Evolutionary conservation across 2,888 invertebrate genomes (phyloP).

Genomic region (Pardosa pseudoannulata): DNA sequence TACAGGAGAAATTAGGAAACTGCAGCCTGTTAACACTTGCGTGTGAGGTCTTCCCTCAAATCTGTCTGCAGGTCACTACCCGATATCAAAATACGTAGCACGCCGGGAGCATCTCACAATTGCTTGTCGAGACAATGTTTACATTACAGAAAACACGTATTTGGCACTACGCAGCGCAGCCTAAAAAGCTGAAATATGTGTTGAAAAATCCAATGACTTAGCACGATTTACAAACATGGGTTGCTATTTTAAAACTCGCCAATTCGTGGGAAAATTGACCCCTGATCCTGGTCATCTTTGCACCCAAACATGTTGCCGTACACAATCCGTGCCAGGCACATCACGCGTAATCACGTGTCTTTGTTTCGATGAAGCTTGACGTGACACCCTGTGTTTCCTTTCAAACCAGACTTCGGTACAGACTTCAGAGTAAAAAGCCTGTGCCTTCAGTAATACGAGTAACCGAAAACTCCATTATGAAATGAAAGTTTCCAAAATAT

Average conservation of each 20-base stretch:
- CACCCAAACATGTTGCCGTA: conserved; percentile 51
- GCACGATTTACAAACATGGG: conserved; percentile 39
- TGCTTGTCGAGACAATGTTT: conserved; percentile 30
- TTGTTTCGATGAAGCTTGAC: background rate
- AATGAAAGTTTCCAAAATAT: too few species aligned
- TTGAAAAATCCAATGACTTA: conserved; percentile 16
- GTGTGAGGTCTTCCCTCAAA: background rate
- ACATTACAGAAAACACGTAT: background rate
- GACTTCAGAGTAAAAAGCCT: background rate
- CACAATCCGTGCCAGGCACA: background rate
- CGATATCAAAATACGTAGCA: background rate
- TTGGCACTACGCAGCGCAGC: conserved; percentile 17
- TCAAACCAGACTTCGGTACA: background rate
- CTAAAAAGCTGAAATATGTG: conserved; percentile 22
- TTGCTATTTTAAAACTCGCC: conserved; percentile 35
- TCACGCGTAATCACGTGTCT: background rate
- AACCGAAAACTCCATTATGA: too few species aligned
- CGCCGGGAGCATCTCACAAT: conserved; percentile 9
- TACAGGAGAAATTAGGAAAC: background rate
- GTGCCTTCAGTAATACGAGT: background rate
- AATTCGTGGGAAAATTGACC: conserved; percentile 29
- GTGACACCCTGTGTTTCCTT: background rate
- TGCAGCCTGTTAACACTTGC: background rate
- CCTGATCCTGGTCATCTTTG: conserved; percentile 25
- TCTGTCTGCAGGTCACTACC: conserved; percentile 7